phyloP scores from a whole-genome alignment of 1,140 invertebrate genomes.

The Solenopsis invicta region DNA sequence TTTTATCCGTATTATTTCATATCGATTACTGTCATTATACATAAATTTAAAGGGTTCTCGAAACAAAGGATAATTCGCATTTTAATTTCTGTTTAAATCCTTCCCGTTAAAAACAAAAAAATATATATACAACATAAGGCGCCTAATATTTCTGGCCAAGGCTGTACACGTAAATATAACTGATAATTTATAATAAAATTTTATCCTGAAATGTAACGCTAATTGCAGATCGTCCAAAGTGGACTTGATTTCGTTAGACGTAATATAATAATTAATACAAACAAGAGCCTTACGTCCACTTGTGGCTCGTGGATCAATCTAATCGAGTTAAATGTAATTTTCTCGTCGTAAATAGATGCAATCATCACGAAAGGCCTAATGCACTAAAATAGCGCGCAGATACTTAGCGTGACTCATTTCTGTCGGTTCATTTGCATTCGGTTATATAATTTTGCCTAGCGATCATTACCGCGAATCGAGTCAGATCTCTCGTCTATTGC shows the following conservation, averaged over 20 bases:
- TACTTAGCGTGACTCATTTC: background rate
- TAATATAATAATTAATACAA: constrained; percentile 1
- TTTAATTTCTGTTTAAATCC: too few species aligned
- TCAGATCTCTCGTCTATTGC: background rate
- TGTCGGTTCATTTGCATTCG: background rate
- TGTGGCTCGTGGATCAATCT: background rate
- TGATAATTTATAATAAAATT: too few species aligned
- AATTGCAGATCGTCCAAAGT: background rate
- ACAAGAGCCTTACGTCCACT: background rate
- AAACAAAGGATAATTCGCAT: too few species aligned
- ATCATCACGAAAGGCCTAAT: background rate
- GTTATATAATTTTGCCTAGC: constrained; percentile 14
- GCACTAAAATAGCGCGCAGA: constrained; percentile 8
- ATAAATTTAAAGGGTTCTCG: too few species aligned
- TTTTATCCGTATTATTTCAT: too few species aligned
- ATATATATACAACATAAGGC: too few species aligned
- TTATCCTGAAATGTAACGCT: too few species aligned
- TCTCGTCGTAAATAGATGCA: background rate
- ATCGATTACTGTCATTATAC: too few species aligned
- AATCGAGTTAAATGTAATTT: background rate
- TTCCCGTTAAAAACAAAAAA: too few species aligned
- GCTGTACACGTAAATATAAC: too few species aligned
- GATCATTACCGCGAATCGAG: constrained; percentile 5
- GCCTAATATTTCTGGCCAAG: too few species aligned
- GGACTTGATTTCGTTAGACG: background rate